These are phyloP conservation scores for Spheniscus humboldti DNA, from an alignment of 2,797 vertebrate species.

Conservation along the genomic window DNA sequence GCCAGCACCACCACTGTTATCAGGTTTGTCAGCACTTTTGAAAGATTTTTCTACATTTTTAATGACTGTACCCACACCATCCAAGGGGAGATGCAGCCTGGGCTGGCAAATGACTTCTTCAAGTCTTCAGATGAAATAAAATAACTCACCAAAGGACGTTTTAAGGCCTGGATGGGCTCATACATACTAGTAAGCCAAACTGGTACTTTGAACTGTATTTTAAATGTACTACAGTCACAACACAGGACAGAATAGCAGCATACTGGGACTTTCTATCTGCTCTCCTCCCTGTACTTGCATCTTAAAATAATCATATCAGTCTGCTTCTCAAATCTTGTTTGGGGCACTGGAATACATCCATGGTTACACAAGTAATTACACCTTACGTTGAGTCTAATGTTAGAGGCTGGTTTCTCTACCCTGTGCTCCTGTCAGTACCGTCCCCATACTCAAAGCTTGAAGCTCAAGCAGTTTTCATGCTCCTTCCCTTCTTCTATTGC, in stretches of 20 bases:
- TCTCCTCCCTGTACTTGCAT: not conserved
- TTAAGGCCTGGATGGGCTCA: not conserved
- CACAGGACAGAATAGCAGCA: not conserved
- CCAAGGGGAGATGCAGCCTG: not conserved
- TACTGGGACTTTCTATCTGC: not conserved
- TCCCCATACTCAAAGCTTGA: not conserved
- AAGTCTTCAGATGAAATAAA: not conserved
- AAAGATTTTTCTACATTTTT: conserved; percentile 9
- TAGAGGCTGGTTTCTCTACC: not conserved
- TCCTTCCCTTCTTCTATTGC: not conserved
- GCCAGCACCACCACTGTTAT: not conserved
- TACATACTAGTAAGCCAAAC: not conserved
- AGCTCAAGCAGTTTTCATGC: fast-evolving
- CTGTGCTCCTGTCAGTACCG: not conserved
- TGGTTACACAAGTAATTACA: not conserved
- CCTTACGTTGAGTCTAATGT: not conserved
- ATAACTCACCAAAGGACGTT: not conserved
- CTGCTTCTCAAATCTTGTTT: not conserved
- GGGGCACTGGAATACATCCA: not conserved
- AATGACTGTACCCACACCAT: not conserved
- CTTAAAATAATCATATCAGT: not conserved
- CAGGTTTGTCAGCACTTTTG: not conserved
- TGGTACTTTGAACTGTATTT: not conserved
- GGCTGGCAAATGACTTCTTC: not conserved
- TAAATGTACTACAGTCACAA: not conserved